Evolutionary conservation across 2,888 invertebrate species (phyloP).

Genomic region (Tholera decimalis): DNA sequence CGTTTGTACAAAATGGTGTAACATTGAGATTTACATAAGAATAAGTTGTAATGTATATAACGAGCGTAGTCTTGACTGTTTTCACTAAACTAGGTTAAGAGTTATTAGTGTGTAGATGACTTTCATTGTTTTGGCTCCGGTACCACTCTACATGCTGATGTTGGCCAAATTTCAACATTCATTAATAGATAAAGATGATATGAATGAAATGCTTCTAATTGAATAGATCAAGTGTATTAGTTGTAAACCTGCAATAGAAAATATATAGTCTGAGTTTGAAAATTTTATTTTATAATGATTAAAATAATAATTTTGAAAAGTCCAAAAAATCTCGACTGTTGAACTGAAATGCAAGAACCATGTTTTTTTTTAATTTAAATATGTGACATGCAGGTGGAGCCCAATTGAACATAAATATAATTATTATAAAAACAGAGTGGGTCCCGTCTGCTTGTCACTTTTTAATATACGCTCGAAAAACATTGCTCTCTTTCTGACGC

Average conservation of each 20-base stretch:
- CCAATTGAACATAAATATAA: no score
- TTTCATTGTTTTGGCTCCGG: constrained; percentile 38
- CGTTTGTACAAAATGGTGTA: constrained; percentile 7
- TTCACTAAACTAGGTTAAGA: constrained; percentile 30
- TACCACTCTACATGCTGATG: constrained; percentile 5
- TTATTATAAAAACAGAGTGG: no score
- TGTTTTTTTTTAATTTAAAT: no score
- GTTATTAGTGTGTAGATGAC: constrained; percentile 34
- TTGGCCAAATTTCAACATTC: constrained; percentile 44
- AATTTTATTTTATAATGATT: no score
- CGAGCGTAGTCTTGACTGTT: constrained; percentile 4
- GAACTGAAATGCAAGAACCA: no score
- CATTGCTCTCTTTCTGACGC: no score
- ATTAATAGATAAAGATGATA: constrained; percentile 27
- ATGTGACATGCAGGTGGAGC: no score
- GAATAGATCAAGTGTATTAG: constrained; percentile 10
- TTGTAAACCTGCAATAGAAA: background rate
- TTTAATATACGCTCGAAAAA: no score
- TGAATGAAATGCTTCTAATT: constrained; percentile 42
- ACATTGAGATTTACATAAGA: constrained; percentile 37
- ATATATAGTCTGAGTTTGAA: background rate
- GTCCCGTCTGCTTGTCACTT: no score
- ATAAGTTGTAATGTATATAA: constrained; percentile 12
- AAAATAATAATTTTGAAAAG: no score
- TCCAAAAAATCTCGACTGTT: no score